These are phyloP conservation scores for Phainopepla nitens DNA, from an alignment of 2,113 vertebrate genomes.

Conservation along the genomic window DNA sequence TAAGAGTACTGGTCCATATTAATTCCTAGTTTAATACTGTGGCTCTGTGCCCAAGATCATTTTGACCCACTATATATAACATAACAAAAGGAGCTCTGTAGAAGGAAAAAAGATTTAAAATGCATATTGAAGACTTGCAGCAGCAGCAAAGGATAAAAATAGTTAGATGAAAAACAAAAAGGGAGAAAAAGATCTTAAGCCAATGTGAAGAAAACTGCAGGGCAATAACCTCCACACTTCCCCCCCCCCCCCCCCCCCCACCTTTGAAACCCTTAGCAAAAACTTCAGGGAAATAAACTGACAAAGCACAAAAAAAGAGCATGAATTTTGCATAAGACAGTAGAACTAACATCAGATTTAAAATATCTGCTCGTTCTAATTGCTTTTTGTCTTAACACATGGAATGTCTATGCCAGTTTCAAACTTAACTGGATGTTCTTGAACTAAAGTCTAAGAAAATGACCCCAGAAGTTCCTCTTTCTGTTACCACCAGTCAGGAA, in stretches of 20 bases:
- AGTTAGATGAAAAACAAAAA: neutral
- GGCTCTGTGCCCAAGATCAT: neutral
- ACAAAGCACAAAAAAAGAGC: neutral
- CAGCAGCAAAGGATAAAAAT: slow-evolving; percentile 12
- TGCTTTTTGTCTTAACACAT: neutral
- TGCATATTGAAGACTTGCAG: neutral
- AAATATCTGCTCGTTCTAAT: neutral
- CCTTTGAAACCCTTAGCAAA: neutral
- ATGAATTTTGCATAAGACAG: neutral
- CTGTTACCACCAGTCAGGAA: neutral
- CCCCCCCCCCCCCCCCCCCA: too few relatives aligned
- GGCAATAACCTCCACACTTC: neutral
- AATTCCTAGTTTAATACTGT: neutral
- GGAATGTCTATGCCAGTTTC: neutral
- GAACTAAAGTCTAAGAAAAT: neutral
- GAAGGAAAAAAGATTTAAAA: slow-evolving; percentile 36
- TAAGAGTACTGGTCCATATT: neutral
- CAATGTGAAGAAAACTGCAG: neutral
- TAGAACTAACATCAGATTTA: neutral
- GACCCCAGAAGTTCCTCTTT: neutral
- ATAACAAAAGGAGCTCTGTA: neutral
- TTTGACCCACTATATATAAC: neutral
- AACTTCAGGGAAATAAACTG: neutral
- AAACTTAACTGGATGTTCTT: neutral
- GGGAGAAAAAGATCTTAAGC: neutral